These are phyloP conservation scores for Vanacampus margaritifer DNA, from an alignment of 2,113 vertebrate species.

Conservation along the genomic window DNA sequence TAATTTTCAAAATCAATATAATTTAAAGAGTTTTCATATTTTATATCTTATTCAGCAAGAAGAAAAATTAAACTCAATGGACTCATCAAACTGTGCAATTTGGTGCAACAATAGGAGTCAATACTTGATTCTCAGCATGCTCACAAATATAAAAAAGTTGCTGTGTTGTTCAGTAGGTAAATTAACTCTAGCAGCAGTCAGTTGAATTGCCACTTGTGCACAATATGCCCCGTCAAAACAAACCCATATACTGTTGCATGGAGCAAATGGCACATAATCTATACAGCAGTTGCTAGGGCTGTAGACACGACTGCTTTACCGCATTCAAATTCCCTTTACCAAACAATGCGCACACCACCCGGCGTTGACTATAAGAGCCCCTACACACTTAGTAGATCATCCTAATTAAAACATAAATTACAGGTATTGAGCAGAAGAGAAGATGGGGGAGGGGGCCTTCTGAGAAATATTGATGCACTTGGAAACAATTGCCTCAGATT, in stretches of 20 bases:
- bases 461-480: constrained; percentile 58
- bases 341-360: not conserved
- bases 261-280: constrained; percentile 23
- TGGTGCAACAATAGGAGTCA: not conserved
- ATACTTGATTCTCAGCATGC: not conserved
- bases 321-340: constrained; percentile 23
- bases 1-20: not conserved
- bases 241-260: not conserved
- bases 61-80: not conserved
- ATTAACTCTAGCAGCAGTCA: constrained; percentile 29
- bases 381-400: constrained; percentile 59
- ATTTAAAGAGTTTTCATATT: no score
- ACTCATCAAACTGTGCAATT: not conserved
- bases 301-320: constrained; percentile 9
- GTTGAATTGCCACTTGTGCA: constrained; percentile 50
- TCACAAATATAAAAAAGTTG: not conserved
- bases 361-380: constrained; percentile 25
- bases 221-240: not conserved
- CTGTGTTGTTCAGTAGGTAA: not conserved
- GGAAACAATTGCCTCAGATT: constrained; percentile 63
- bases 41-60: not conserved
- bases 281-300: not conserved
- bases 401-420: constrained; percentile 73
- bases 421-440: constrained; percentile 53
- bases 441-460: constrained; percentile 12